Conservation (phyloP, 2,113 vertebrate species). For the Brachirus orientalis region DNA sequence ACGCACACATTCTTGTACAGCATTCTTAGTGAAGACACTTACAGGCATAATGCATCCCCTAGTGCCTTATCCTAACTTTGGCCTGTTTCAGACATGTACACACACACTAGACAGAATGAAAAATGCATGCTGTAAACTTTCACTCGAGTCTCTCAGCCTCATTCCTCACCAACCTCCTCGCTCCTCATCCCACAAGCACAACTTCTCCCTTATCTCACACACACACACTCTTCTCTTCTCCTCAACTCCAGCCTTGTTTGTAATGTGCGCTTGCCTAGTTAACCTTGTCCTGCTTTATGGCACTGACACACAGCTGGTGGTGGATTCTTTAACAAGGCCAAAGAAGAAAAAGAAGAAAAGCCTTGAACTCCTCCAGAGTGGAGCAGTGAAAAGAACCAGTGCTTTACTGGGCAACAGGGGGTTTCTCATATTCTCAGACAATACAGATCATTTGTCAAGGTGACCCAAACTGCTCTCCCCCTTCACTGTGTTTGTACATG, state of each 20-base stretch:
- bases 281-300: constrained; percentile 63
- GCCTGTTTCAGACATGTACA: not conserved
- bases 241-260: constrained; percentile 17
- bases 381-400: constrained; percentile 42
- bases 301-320: constrained; percentile 69
- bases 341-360: constrained; percentile 57
- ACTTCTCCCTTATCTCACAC: constrained; percentile 35
- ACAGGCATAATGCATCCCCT: too few relatives aligned
- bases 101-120: constrained; percentile 49
- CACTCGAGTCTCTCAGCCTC: constrained; percentile 34
- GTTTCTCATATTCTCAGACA: constrained; percentile 63
- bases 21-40: too few relatives aligned
- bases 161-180: constrained; percentile 32
- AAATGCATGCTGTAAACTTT: constrained; percentile 75
- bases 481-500: constrained; percentile 45
- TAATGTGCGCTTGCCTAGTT: constrained; percentile 53
- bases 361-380: constrained; percentile 46
- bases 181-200: constrained; percentile 23
- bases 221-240: constrained; percentile 33
- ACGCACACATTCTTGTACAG: too few relatives aligned
- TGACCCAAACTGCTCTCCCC: constrained; percentile 64
- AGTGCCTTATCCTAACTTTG: too few relatives aligned
- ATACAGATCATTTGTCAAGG: constrained; percentile 78
- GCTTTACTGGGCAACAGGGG: constrained; percentile 52
- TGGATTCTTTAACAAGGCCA: constrained; percentile 63